Base-by-base conservation (phyloP, 2,797 vertebrate species). In the Sebastes vulpes region DNA sequence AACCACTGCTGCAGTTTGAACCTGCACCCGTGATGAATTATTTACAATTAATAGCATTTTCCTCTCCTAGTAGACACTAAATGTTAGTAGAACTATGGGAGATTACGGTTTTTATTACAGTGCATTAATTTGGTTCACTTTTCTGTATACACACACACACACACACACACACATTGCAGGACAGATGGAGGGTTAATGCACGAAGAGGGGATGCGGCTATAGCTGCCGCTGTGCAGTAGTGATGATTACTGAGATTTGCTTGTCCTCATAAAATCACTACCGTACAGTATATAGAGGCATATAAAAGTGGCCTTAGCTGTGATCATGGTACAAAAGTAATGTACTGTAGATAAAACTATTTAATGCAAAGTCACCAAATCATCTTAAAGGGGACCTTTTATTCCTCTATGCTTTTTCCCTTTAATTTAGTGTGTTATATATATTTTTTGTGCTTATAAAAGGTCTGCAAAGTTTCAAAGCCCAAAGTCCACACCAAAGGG, bases 1-100 rank as follows among this genome's bases (percentile, higher is more conserved):
- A 82, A 72, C 57, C 67, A 38, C 66, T 60, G 83, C 87, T 73
- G 88, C 87, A 91, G 63, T 74, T 87, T 48, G 26, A 86, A 67
- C 71, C 68, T 32, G 6, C 59, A 70, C 71, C 74, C 53, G 29
- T 2, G 4, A 87, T 25, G 54, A 86, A 59, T 65, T 67, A 82
- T 69, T 83, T 26, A 65, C 61, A 57, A 82, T 28, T 10, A 81
- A 88, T 32, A 54, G 23, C 18, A 50, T 10, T 66, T 21, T 9
- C 0, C 25, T 79, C 64, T 79, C 64, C 6, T 11, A 16, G 25
- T 60, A 68, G 57, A 32, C 1, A 6, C n/a, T 76, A 65, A 75
- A 72, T 61, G 50, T 20, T 72, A 71, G 26, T 82, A 66, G 50
- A 61, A 72, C n/a, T 58, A 65, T 68, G 58, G 59, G n/a, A 63